Evolutionary conservation across 2,797 vertebrate genomes (phyloP), one percentile per base, ranked within the genome.

Genomic region (Amniataba percoides): DNA sequence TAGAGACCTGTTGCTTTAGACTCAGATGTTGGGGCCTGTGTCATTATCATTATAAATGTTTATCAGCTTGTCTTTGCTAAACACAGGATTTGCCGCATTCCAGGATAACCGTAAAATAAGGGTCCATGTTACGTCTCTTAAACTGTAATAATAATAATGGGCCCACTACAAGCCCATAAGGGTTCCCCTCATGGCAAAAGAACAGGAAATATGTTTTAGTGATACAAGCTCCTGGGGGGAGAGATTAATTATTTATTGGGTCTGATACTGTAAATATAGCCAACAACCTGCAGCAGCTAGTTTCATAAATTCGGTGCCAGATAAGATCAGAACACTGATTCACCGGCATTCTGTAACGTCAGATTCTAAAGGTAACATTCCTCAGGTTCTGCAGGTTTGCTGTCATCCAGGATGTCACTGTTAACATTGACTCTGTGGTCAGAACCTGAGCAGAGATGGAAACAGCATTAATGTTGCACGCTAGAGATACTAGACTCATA

Each of bases 341-440:
- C 49, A 58, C 43, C 64, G 48, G 66, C 71, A 52, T 86, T 80
- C 74, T 83, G 71, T 46, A 52, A 8, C 39, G 55, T 85, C 48
- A 71, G 78, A 73, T 77, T 81, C 53, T 68, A 31, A 60, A 49
- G 36, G 72, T 53, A 55, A 56, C 53, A 48, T 55, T 78, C 59
- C 40, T 57, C 64, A 74, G 31, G 8, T 74, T 43, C 51, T 43
- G 21, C 64, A 51, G 71, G 64, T 75, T 71, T 68, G 9, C 27
- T 56, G 51, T 60, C 67, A 40, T 49, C 40, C 39, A 68, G 27
- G 15, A 27, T n/a, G 36, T 68, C 60, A 15, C 42, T 55, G 49
- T 69, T 81, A 63, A 71, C 36, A 3, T 19, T 46, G 43, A 77
- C 42, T 68, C 25, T 40, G 67, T 55, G 19, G 70, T 56, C 39